Base-by-base conservation (phyloP, 2,113 vertebrate species). In the Astur gentilis region DNA sequence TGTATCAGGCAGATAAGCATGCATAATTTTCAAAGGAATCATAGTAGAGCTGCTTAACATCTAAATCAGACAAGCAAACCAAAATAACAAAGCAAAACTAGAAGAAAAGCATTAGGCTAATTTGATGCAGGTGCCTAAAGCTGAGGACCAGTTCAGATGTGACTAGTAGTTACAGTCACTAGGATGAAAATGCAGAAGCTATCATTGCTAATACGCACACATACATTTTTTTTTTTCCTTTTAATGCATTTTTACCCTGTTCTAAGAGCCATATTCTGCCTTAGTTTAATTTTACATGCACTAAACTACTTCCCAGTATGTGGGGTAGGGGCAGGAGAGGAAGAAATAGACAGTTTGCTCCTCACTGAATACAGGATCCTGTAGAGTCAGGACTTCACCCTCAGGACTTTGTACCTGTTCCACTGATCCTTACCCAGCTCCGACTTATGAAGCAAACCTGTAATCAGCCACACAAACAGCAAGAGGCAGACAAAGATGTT, bases 21-120 rank as follows among this genome's bases (percentile, higher is more conserved):
- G 36, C 90, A 92, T 76, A 95, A 57, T 87, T 96, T 92, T 82
- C 65, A 92, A 89, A 93, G 65, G 89, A 93, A 94, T 97, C 92
- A 93, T 78, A 88, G 82, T 6, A 64, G 55, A 91, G 72, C 77
- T 84, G 57, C 49, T 94, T 69, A 87, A 86, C 93, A 91, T 87
- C 69, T 91, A 89, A 91, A 96, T 90, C 54, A 90, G 62, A 90
- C 3, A 21, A 77, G 54, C 57, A 42, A 76, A 83, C 54, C 44
- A 80, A 94, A 84, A 76, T 69, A 89, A 85, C 61, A 87, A 78
- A 87, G 57, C 29, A 36, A 84, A 96, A 88, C 49, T 52, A 44
- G 69, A 92, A 92, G 69, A 66, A 91, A 72, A 80, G 58, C 92
- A 82, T 69, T 50, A 84, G 40, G 62, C 27, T 84, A 87, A 90